Evolutionary conservation across 1,140 invertebrate species (phyloP).

Genomic region (Cherax quadricarinatus): DNA sequence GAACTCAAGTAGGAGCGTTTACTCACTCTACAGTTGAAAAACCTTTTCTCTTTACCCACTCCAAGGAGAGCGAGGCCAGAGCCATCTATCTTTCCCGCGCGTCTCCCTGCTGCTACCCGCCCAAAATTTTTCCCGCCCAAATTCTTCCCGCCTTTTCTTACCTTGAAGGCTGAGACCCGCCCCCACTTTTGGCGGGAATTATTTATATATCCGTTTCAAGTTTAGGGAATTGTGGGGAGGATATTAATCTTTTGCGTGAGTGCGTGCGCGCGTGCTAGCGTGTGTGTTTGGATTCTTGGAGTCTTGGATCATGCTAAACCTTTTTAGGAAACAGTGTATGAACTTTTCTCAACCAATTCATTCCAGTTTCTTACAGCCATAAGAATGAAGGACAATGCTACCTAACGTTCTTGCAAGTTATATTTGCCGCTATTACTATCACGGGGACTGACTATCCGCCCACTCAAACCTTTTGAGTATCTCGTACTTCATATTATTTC

Average conservation of each 20-base stretch:
- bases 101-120: neutral
- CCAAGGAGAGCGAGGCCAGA: neutral
- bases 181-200: constrained; percentile 18
- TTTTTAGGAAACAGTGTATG: too few relatives aligned
- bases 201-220: constrained; percentile 21
- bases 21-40: neutral
- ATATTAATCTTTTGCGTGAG: neutral
- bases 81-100: neutral
- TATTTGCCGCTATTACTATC: too few relatives aligned
- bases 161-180: constrained; percentile 5
- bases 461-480: too few relatives aligned
- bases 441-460: too few relatives aligned
- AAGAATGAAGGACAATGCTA: too few relatives aligned
- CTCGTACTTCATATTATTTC: too few relatives aligned
- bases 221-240: constrained; percentile 10
- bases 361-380: too few relatives aligned
- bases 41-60: neutral
- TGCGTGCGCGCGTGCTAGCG: neutral
- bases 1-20: neutral
- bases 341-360: too few relatives aligned
- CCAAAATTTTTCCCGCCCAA: constrained; percentile 1
- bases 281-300: neutral
- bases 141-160: constrained; percentile 15
- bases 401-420: too few relatives aligned
- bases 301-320: too few relatives aligned